Evolutionary conservation across 92 coral and sea anemone genomes (phyloP).

Genomic region (Galaxea fascicularis): DNA sequence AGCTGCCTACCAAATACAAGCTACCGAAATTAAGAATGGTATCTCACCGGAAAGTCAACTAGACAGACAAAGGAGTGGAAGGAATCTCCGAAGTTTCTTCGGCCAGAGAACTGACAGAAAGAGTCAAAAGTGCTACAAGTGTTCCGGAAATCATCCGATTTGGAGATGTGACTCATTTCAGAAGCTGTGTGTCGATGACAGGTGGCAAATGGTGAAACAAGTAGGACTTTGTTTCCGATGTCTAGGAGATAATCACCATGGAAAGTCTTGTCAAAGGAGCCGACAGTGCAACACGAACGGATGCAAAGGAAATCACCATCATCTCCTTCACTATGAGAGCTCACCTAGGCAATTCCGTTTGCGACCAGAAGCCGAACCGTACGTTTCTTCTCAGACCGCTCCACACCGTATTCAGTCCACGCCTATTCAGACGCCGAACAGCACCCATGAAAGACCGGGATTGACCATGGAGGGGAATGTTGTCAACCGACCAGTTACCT

Average conservation of each 20-base stretch:
- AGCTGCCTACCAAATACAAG: conserved; percentile 17
- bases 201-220: conserved; percentile 9
- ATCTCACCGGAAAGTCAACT: not conserved
- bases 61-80: not conserved
- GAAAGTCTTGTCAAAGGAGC: conserved; percentile 17
- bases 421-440: not conserved
- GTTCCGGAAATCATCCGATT: conserved; percentile 23
- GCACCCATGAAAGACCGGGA: conserved; percentile 15
- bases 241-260: conserved; percentile 47
- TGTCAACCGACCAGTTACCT: conserved; percentile 17
- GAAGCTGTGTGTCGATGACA: not conserved
- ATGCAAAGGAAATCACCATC: conserved; percentile 40
- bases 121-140: conserved; percentile 3
- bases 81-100: not conserved
- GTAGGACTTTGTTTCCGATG: conserved; percentile 44
- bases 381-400: not conserved
- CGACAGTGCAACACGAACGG: conserved; percentile 24
- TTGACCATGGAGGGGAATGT: conserved; percentile 10
- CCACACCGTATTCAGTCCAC: not conserved
- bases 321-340: conserved; percentile 29
- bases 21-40: conserved; percentile 6
- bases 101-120: not conserved
- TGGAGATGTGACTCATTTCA: conserved; percentile 43
- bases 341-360: not conserved
- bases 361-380: conserved; percentile 26